Conservation (phyloP, 2,888 invertebrate genomes). For the Acheta domesticus region DNA sequence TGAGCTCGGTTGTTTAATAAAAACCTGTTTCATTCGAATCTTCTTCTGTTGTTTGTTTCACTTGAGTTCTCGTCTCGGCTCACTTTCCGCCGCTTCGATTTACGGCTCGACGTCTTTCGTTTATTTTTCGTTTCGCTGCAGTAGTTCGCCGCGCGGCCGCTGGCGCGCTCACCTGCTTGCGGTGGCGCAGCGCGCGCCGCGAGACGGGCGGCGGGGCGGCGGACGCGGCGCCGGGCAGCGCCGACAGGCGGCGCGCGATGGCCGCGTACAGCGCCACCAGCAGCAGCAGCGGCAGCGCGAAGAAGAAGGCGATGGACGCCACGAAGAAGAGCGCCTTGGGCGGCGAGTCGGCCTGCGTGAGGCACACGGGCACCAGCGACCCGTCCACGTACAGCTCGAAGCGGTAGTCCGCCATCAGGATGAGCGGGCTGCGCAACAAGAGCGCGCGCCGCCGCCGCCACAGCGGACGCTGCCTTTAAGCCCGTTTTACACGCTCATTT, state of each 20-base stretch:
- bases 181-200: slow-evolving; percentile 39
- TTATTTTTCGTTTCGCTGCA: too few relatives aligned
- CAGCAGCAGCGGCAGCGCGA: slow-evolving; percentile 73
- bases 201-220: slow-evolving; percentile 38
- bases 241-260: slow-evolving; percentile 78
- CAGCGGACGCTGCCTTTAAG: too few relatives aligned
- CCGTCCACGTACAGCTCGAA: slow-evolving; percentile 67
- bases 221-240: slow-evolving; percentile 62
- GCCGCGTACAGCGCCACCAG: slow-evolving; percentile 76
- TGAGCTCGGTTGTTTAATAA: too few relatives aligned
- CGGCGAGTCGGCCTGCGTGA: slow-evolving; percentile 70
- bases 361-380: slow-evolving; percentile 67
- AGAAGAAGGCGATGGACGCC: slow-evolving; percentile 71
- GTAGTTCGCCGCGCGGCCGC: too few relatives aligned
- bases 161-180: slow-evolving; percentile 51
- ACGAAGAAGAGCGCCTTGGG: slow-evolving; percentile 79
- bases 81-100: too few relatives aligned
- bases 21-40: too few relatives aligned
- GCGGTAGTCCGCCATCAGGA: slow-evolving; percentile 63
- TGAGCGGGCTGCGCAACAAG: slow-evolving; percentile 44
- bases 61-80: too few relatives aligned
- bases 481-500: too few relatives aligned
- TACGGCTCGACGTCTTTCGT: too few relatives aligned
- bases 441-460: neutral
- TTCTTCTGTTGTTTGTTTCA: too few relatives aligned